Conservation (phyloP, 2,888 invertebrate genomes). For the Junonia oenone region DNA sequence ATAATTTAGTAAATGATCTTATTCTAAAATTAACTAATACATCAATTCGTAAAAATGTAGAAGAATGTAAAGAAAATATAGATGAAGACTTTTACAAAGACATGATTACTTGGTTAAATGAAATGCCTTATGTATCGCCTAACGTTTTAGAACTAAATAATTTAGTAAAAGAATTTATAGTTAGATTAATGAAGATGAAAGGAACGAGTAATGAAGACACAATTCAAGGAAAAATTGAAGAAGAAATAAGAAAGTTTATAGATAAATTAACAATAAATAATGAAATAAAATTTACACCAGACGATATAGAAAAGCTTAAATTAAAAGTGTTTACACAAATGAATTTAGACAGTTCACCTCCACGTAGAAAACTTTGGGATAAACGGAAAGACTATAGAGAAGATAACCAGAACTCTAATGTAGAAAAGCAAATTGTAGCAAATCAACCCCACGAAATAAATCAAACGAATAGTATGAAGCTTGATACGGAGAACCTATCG, state of each 20-base stretch:
- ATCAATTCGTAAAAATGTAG: not conserved
- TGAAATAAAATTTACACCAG: not conserved
- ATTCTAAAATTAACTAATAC: conserved; percentile 4
- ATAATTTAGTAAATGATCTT: conserved; percentile 20
- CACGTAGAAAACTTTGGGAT: conserved; percentile 2
- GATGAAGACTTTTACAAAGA: not conserved
- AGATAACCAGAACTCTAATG: not conserved
- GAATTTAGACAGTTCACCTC: not conserved
- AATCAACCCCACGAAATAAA: not conserved
- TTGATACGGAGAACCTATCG: not conserved
- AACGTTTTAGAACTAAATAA: not conserved
- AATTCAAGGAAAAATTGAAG: not conserved
- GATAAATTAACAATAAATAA: not conserved
- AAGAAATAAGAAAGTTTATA: conserved; percentile 11
- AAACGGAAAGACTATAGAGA: not conserved
- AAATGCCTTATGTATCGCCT: not conserved
- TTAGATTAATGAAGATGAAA: conserved; percentile 3
- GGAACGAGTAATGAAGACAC: not conserved
- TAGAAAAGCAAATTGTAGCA: not conserved
- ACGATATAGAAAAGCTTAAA: not conserved
- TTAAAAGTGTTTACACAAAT: not conserved
- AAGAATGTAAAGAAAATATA: not conserved
- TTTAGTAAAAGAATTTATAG: conserved; percentile 3
- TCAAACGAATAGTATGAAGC: not conserved
- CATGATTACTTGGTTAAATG: conserved; percentile 5